phyloP scores from a whole-genome alignment of 2,113 vertebrate genomes.

The Eulemur macaco region DNA sequence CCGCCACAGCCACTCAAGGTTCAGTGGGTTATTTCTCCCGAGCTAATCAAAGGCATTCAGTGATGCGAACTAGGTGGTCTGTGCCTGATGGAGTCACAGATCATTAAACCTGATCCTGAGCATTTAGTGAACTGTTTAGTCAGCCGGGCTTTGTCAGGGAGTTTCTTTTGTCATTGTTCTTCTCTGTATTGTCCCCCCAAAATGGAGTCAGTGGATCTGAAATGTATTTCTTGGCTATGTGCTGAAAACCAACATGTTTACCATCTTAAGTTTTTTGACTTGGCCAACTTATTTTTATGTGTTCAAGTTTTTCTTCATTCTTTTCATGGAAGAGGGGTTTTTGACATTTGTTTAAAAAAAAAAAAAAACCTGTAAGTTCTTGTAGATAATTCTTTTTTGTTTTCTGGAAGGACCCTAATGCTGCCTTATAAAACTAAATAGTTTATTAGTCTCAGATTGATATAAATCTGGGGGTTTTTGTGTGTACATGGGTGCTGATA shows the following conservation, averaged over 20 bases:
- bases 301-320: not conserved
- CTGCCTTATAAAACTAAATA: not conserved
- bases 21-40: constrained; percentile 13
- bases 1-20: constrained; percentile 12
- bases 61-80: constrained; percentile 65
- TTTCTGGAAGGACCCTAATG: not conserved
- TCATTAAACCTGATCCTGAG: constrained; percentile 32
- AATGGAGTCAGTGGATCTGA: not conserved
- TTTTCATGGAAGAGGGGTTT: not conserved
- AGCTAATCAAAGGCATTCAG: constrained; percentile 51
- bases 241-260: not conserved
- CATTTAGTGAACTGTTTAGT: not conserved
- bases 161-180: not conserved
- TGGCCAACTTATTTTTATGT: not conserved
- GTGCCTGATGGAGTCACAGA: not conserved
- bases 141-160: not conserved
- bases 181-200: not conserved
- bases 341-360: constrained; percentile 10
- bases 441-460: not conserved
- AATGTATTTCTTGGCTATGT: not conserved
- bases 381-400: not conserved
- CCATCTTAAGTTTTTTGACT: not conserved
- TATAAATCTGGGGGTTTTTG: not conserved
- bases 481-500: not conserved
- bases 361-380: not conserved